Conservation (phyloP, 2,888 invertebrate species). For the Drosophila emarginata region DNA sequence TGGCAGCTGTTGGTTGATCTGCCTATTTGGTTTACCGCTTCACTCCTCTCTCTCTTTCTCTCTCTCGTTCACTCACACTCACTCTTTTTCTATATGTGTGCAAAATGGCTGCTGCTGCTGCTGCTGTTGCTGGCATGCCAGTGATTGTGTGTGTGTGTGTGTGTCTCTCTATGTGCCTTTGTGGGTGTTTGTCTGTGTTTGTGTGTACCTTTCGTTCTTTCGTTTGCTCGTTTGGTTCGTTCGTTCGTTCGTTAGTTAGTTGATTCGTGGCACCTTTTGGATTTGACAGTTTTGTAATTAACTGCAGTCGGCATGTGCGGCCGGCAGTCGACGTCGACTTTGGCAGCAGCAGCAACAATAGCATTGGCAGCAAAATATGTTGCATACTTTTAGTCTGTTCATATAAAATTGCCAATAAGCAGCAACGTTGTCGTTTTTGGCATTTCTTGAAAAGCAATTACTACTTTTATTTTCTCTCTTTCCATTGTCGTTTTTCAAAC, state of each 20-base stretch:
- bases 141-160: slow-evolving; percentile 12
- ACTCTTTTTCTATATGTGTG: neutral
- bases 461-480: slow-evolving; percentile 31
- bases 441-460: slow-evolving; percentile 63
- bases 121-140: slow-evolving; percentile 58
- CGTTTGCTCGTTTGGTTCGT: slow-evolving; percentile 35
- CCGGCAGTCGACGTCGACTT: slow-evolving; percentile 28
- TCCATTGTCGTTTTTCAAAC: neutral
- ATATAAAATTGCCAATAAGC: slow-evolving; percentile 64
- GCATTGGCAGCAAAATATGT: slow-evolving; percentile 47
- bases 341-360: slow-evolving; percentile 16
- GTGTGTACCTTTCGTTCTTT: slow-evolving; percentile 31
- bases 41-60: neutral
- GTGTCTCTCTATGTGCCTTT: slow-evolving; percentile 5
- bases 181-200: slow-evolving; percentile 20
- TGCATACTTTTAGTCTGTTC: slow-evolving; percentile 68
- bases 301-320: slow-evolving; percentile 79
- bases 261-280: slow-evolving; percentile 80
- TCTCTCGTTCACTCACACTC: neutral
- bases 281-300: slow-evolving; percentile 83
- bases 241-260: slow-evolving; percentile 55
- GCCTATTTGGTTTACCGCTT: slow-evolving; percentile 59
- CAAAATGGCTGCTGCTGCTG: slow-evolving; percentile 11
- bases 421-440: slow-evolving; percentile 47
- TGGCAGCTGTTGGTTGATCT: slow-evolving; percentile 73